phyloP scores from a whole-genome alignment of 2,113 vertebrate genomes.

The Eolophus roseicapilla region DNA sequence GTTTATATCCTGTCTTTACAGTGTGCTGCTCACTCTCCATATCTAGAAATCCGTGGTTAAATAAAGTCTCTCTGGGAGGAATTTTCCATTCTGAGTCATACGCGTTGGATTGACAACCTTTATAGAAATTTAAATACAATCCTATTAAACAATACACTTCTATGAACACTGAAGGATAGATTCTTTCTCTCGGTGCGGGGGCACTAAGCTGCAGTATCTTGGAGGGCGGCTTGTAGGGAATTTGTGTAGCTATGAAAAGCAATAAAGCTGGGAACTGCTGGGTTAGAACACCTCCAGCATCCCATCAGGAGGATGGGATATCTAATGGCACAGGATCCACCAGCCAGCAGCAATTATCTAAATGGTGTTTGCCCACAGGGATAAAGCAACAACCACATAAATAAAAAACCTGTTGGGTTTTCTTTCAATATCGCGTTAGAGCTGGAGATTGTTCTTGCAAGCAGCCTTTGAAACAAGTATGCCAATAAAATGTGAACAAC shows the following conservation, averaged over 20 bases:
- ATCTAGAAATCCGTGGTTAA: neutral
- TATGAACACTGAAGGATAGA: neutral
- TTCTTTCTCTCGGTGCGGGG: neutral
- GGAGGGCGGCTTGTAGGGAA: neutral
- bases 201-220: neutral
- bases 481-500: neutral
- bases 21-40: neutral
- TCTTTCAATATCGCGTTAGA: neutral
- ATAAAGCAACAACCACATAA: neutral
- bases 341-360: neutral
- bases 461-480: neutral
- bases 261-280: neutral
- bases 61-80: neutral
- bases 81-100: conserved; percentile 40
- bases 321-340: neutral
- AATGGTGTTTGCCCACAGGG: neutral
- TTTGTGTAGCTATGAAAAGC: neutral
- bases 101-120: conserved; percentile 14
- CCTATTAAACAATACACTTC: neutral
- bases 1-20: neutral
- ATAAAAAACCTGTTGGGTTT: neutral
- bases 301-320: neutral
- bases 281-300: neutral
- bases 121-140: conserved; percentile 27
- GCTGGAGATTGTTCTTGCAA: neutral